Percentiles rank a stretch among this genome's conserved stretches.
phyloP scores from a whole-genome alignment of 1,140 invertebrate genomes.

The Drosophila sp. region DNA sequence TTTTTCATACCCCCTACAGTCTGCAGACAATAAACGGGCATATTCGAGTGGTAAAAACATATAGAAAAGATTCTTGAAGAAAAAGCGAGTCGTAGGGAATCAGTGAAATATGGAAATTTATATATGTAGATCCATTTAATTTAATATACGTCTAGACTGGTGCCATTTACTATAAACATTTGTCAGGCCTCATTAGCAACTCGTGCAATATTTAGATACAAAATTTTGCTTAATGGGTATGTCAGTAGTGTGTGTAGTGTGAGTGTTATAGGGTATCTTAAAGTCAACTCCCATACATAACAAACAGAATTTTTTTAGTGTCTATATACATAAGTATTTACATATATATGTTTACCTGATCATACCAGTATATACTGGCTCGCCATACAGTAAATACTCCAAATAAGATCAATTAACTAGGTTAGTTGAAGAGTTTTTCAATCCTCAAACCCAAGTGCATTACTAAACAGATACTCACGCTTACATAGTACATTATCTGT shows the following conservation, averaged over 20 bases:
- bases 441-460: not conserved
- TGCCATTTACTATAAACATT: no score
- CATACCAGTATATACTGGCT: conserved; percentile 25
- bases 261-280: not conserved
- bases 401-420: not conserved
- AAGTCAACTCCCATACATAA: not conserved
- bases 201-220: not conserved
- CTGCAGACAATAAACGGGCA: not conserved
- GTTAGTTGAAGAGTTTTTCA: not conserved
- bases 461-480: not conserved
- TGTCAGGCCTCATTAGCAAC: not conserved
- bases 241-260: no score
- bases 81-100: no score
- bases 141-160: no score
- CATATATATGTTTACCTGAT: conserved; percentile 10
- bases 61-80: no score
- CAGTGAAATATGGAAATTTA: no score
- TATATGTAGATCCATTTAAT: no score
- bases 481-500: no score
- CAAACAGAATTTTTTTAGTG: not conserved
- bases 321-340: conserved; percentile 16
- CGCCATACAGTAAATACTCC: not conserved
- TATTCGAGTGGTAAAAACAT: not conserved
- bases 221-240: no score
- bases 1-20: conserved; percentile 27